phyloP scores from a whole-genome alignment of 2,113 vertebrate species.

The Pseudonaja textilis region DNA sequence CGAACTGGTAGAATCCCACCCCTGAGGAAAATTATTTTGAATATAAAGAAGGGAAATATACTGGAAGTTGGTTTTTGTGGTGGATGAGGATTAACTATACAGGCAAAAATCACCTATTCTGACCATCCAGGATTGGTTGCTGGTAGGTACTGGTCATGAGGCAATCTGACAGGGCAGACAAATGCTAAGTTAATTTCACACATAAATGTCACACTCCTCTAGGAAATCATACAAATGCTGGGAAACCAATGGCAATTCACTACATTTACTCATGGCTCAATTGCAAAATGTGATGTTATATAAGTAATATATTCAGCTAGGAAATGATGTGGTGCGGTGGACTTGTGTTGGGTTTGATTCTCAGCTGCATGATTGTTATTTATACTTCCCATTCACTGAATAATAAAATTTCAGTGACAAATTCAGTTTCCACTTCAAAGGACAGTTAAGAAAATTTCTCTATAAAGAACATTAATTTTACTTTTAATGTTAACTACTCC shows the following conservation, averaged over 20 bases:
- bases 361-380: neutral
- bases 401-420: neutral
- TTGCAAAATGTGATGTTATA: neutral
- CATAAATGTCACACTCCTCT: neutral
- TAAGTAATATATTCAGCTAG: neutral
- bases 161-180: neutral
- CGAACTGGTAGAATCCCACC: too few species aligned
- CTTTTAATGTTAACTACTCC: neutral
- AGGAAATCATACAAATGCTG: neutral
- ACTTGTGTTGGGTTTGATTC: neutral
- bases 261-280: neutral
- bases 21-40: neutral
- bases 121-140: neutral
- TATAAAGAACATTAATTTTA: neutral
- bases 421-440: neutral
- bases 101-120: neutral
- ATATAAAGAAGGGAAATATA: neutral
- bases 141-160: neutral
- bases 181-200: neutral
- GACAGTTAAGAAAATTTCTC: neutral
- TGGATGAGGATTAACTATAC: neutral
- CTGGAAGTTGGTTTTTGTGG: neutral
- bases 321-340: neutral
- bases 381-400: neutral
- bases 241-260: too few species aligned